A percentile compares a stretch with the other conserved stretches of the same genome.
Evolutionary conservation across 2,888 invertebrate genomes (phyloP).

Genomic region (Petrophora chlorosata): DNA sequence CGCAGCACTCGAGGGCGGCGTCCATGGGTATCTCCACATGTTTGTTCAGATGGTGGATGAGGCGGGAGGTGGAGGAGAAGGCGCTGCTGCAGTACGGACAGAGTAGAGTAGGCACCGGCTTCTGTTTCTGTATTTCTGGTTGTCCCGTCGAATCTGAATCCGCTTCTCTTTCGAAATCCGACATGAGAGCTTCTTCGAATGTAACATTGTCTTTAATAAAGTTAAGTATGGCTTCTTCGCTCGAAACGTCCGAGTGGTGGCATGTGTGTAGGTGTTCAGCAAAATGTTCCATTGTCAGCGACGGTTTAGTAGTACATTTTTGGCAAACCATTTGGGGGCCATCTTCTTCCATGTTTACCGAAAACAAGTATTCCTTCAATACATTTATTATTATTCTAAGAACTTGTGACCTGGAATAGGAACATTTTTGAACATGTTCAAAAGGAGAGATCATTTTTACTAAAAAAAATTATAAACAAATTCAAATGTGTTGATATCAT

Average conservation of each 20-base stretch:
- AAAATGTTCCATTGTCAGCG: constrained; percentile 43
- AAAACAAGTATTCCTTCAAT: constrained; percentile 47
- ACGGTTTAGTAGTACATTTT: constrained; percentile 47
- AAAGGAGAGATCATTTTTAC: not conserved
- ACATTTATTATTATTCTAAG: constrained; percentile 45
- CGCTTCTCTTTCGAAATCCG: constrained; percentile 46
- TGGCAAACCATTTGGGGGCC: constrained; percentile 57
- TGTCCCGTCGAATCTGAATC: not conserved
- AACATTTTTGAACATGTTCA: constrained; percentile 24
- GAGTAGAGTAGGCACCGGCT: not conserved
- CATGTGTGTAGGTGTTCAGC: constrained; percentile 47
- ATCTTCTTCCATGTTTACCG: constrained; percentile 46
- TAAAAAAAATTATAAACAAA: too few species aligned
- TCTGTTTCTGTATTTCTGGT: not conserved
- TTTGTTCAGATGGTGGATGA: constrained; percentile 57
- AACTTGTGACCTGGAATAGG: constrained; percentile 56
- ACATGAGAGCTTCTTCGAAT: constrained; percentile 55
- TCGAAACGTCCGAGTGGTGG: constrained; percentile 39
- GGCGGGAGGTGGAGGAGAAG: constrained; percentile 59
- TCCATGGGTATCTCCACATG: constrained; percentile 53
- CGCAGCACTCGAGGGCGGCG: constrained; percentile 54
- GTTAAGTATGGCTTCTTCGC: constrained; percentile 33
- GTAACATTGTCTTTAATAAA: constrained; percentile 62
- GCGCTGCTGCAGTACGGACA: constrained; percentile 63
- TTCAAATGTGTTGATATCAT: too few species aligned